phyloP scores from a whole-genome alignment of 2,113 vertebrate genomes.

The Siniperca chuatsi region DNA sequence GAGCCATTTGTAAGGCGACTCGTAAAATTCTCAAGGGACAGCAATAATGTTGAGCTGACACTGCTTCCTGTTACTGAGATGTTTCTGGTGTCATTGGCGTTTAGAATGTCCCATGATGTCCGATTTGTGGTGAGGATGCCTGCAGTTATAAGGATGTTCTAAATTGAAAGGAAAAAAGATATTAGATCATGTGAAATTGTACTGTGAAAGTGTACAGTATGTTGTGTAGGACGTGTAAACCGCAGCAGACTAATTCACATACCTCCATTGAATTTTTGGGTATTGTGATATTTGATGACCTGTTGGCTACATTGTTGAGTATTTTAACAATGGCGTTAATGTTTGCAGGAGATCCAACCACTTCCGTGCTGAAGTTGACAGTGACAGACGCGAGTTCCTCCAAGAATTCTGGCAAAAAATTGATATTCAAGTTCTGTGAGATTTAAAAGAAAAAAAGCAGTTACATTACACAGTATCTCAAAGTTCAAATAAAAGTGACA shows the following conservation, averaged over 20 bases:
- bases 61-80: background rate
- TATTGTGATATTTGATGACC: fast-evolving
- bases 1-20: background rate
- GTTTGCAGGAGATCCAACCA: slow-evolving; percentile 47
- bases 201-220: no score
- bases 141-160: slow-evolving; percentile 55
- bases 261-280: background rate
- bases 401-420: slow-evolving; percentile 41
- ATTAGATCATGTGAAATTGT: background rate
- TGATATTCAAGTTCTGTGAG: slow-evolving; percentile 15
- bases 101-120: slow-evolving; percentile 50
- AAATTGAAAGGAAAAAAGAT: slow-evolving; percentile 7
- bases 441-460: slow-evolving; percentile 10
- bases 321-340: slow-evolving; percentile 54
- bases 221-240: background rate
- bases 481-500: background rate
- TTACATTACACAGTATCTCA: background rate
- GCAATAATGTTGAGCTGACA: slow-evolving; percentile 49
- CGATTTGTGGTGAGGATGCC: slow-evolving; percentile 46
- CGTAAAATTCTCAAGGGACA: slow-evolving; percentile 34
- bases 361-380: background rate
- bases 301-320: slow-evolving; percentile 17
- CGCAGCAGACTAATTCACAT: background rate
- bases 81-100: background rate
- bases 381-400: background rate